phyloP scores from a whole-genome alignment of 2,888 invertebrate genomes.

The Apotomis capreana region DNA sequence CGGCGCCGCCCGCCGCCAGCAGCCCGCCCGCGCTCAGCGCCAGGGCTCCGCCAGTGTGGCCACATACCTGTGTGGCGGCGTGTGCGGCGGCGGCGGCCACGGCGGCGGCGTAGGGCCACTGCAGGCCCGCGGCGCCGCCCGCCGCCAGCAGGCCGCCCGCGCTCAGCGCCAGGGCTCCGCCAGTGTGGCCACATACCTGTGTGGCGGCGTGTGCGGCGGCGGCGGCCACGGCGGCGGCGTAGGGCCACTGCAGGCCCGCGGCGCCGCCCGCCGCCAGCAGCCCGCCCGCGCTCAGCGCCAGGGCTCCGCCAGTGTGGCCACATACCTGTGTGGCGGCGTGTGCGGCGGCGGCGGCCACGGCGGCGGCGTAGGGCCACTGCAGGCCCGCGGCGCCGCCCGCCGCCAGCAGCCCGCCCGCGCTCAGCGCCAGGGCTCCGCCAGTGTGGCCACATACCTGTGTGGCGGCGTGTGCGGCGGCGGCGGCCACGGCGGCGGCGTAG shows the following conservation, averaged over 20 bases:
- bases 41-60: slow-evolving; percentile 84
- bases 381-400: slow-evolving; percentile 86
- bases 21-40: slow-evolving; percentile 84
- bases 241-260: slow-evolving; percentile 91
- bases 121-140: slow-evolving; percentile 86
- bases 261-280: slow-evolving; percentile 85
- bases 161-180: slow-evolving; percentile 70
- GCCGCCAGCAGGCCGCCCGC: slow-evolving; percentile 86
- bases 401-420: slow-evolving; percentile 86
- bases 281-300: slow-evolving; percentile 85
- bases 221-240: slow-evolving; percentile 87
- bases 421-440: slow-evolving; percentile 60
- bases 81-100: slow-evolving; percentile 87
- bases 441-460: slow-evolving; percentile 84
- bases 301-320: slow-evolving; percentile 83
- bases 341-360: slow-evolving; percentile 85
- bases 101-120: slow-evolving; percentile 91
- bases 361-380: slow-evolving; percentile 91
- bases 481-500: slow-evolving; percentile 88
- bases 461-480: slow-evolving; percentile 87
- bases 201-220: slow-evolving; percentile 87
- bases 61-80: slow-evolving; percentile 87
- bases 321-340: slow-evolving; percentile 90
- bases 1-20: slow-evolving; percentile 85
- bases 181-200: slow-evolving; percentile 82